phyloP scores from a whole-genome alignment of 1,140 invertebrate genomes.

The Tachypleus tridentatus region DNA sequence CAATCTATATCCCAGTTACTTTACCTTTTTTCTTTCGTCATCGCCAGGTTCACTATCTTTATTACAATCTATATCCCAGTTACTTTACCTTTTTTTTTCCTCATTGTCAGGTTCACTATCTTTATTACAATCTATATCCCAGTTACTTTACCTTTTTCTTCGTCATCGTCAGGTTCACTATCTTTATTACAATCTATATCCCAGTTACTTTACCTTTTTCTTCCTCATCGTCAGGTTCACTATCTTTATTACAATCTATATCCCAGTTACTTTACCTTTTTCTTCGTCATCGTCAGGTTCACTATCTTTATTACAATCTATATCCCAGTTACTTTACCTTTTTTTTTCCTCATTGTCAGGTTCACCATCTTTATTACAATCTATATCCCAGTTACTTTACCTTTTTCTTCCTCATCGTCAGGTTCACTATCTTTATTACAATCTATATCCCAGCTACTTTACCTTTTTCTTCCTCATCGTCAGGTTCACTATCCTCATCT shows the following conservation, averaged over 20 bases:
- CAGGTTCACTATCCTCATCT: slow-evolving; percentile 11
- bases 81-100: slow-evolving; percentile 29
- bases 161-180: slow-evolving; percentile 25
- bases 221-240: slow-evolving; percentile 24
- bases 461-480: slow-evolving; percentile 25
- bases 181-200: slow-evolving; percentile 30
- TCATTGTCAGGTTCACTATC: slow-evolving; percentile 24
- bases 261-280: slow-evolving; percentile 32
- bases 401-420: slow-evolving; percentile 24
- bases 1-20: slow-evolving; percentile 33
- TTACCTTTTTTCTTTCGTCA: slow-evolving; percentile 26
- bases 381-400: slow-evolving; percentile 33
- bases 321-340: slow-evolving; percentile 32
- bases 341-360: slow-evolving; percentile 24
- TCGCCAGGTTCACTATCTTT: slow-evolving; percentile 24
- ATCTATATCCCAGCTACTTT: slow-evolving; percentile 34
- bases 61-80: slow-evolving; percentile 31
- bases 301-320: slow-evolving; percentile 28
- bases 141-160: slow-evolving; percentile 31
- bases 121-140: slow-evolving; percentile 30
- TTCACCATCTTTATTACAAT: slow-evolving; percentile 27
- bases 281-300: slow-evolving; percentile 25
- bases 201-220: slow-evolving; percentile 31
- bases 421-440: slow-evolving; percentile 24
- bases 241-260: slow-evolving; percentile 29